Base-by-base conservation (phyloP, 1,140 invertebrate genomes). In the Danaus melanippus region DNA sequence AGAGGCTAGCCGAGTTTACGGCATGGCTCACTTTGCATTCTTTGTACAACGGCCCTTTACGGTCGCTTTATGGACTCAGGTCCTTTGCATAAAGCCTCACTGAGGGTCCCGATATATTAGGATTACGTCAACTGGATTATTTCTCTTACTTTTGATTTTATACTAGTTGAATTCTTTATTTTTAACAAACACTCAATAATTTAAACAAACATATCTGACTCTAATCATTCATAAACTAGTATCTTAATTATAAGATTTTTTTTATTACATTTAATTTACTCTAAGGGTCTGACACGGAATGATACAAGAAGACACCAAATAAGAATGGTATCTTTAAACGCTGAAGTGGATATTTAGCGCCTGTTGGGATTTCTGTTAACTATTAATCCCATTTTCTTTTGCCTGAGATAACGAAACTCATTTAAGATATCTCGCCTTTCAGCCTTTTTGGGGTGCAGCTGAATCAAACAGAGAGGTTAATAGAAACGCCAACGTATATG, bases 361-460 rank as follows among this genome's bases (percentile, higher is more conserved):
- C 69, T 75, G 59, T 53, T 67, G 67, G 63, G 65, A 76, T 73
- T 71, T 69, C 78, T 81, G 74, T 82, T 84, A 82, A 84, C 80
- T 85, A 84, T 82, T 85, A 84, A 85, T 84, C 72, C 79, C 77
- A 79, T 83, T 81, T 83, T 83, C 82, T 78, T 80, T 82, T 69
- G 69, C 66, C 56, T 58, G 64, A 85, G 82, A 85, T 85, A 85
- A 85, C 82, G 80, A 84, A 85, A 85, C 82, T 85, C 80, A 82
- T 85, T 85, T 84, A 84, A 84, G 80, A 85, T 85, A 85, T 85
- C 82, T 80, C 66, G 79, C 82, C 79, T 78, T 80, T 81, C 76
- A 80, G 74, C 57, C 76, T 67, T 79, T 85, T 85, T 81, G 66
- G 79, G 79, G 79, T 82, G 78, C 76, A 78, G 68, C 58, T 60